A percentile compares a stretch with the other conserved stretches of the same genome.
These are phyloP conservation scores for Anticlea derivata DNA, from an alignment of 2,888 invertebrate species.

Conservation along the genomic window DNA sequence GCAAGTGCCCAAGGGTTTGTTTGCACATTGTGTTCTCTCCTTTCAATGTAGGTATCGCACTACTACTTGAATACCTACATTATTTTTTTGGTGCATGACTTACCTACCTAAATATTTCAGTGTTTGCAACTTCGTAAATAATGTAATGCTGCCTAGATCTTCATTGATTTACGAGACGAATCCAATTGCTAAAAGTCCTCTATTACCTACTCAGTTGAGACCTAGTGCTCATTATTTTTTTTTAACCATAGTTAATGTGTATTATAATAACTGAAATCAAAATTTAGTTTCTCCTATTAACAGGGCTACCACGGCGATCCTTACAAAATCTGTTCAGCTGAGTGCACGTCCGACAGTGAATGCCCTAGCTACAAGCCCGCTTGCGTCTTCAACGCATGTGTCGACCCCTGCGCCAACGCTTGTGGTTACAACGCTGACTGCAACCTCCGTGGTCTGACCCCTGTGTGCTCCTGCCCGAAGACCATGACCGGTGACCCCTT, in stretches of 20 bases:
- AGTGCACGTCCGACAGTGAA: slow-evolving; percentile 91
- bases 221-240: too few relatives aligned
- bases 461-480: slow-evolving; percentile 93
- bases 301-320: slow-evolving; percentile 92
- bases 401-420: slow-evolving; percentile 92
- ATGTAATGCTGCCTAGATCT: too few relatives aligned
- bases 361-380: slow-evolving; percentile 91
- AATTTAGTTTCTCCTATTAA: slow-evolving; percentile 14
- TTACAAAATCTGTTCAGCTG: slow-evolving; percentile 89
- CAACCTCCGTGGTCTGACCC: slow-evolving; percentile 89
- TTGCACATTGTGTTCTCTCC: too few relatives aligned
- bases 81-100: too few relatives aligned
- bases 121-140: too few relatives aligned
- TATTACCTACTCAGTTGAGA: too few relatives aligned
- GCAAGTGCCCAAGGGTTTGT: slow-evolving; percentile 90
- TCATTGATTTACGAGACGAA: too few relatives aligned
- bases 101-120: too few relatives aligned
- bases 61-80: too few relatives aligned
- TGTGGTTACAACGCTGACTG: slow-evolving; percentile 93
- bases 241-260: too few relatives aligned
- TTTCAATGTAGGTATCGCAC: neutral
- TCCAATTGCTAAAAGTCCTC: too few relatives aligned
- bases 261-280: too few relatives aligned
- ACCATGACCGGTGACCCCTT: slow-evolving; percentile 96
- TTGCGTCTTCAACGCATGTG: slow-evolving; percentile 91